A percentile compares a stretch with the other conserved stretches of the same genome.
Conservation (phyloP, 2,113 vertebrate species). For the Cavia aperea region DNA sequence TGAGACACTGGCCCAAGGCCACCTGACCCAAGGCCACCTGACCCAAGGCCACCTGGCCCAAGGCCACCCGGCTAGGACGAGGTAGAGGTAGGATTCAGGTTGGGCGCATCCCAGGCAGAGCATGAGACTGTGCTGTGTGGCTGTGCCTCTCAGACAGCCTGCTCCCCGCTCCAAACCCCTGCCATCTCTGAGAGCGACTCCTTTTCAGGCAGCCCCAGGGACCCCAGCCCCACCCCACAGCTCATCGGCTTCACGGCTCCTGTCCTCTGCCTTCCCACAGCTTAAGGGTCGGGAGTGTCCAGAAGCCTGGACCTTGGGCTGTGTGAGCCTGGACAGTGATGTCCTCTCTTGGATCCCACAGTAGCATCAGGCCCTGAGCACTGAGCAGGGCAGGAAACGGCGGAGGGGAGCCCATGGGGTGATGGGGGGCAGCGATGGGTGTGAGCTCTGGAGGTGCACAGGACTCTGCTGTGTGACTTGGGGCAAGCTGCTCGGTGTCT, state of each 20-base stretch:
- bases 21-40: too few species aligned
- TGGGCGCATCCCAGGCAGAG: neutral
- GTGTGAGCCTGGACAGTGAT: neutral
- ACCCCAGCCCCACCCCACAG: neutral
- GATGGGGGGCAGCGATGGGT: rapidly evolving
- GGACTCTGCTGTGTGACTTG: neutral
- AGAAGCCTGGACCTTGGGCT: neutral
- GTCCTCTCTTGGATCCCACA: neutral
- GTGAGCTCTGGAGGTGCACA: neutral
- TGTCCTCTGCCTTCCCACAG: neutral
- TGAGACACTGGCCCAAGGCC: neutral
- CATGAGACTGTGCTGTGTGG: neutral
- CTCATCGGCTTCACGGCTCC: neutral
- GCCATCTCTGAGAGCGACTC: neutral
- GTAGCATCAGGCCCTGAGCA: neutral
- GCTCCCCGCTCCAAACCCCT: neutral
- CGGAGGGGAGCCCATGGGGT: neutral
- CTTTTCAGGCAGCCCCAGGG: slow-evolving; percentile 18
- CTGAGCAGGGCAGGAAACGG: neutral
- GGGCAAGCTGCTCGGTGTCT: neutral
- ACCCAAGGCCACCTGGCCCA: neutral
- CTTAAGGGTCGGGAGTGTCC: neutral
- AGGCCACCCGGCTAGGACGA: neutral
- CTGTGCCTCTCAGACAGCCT: neutral
- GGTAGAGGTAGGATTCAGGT: neutral